A percentile compares a stretch with the other conserved stretches of the same genome.
Conservation (phyloP, 2,797 vertebrate species). For the Rallus crepitans region DNA sequence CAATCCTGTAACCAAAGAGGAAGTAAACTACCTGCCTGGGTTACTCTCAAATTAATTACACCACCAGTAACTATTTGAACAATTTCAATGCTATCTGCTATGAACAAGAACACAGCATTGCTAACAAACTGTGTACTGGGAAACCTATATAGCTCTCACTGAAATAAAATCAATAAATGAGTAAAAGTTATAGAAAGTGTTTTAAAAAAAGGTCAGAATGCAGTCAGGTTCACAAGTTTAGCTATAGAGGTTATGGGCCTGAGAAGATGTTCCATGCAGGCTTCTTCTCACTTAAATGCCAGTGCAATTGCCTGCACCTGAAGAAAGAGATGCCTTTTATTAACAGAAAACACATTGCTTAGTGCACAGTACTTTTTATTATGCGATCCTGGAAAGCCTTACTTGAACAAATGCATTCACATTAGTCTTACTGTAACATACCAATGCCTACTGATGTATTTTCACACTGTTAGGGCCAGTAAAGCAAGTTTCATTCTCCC, state of each 20-base stretch:
- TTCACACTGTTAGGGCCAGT: background rate
- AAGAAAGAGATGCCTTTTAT: background rate
- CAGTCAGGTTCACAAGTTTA: background rate
- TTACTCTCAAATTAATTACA: background rate
- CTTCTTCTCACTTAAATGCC: background rate
- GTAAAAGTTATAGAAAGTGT: background rate
- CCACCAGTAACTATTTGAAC: background rate
- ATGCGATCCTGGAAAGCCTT: background rate
- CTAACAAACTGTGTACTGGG: background rate
- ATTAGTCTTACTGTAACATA: background rate
- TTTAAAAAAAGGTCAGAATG: background rate
- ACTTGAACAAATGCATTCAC: background rate
- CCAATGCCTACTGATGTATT: background rate
- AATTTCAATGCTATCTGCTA: background rate
- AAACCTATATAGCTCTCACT: background rate
- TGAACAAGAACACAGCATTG: background rate
- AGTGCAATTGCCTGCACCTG: background rate
- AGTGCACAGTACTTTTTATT: background rate
- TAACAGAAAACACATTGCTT: background rate
- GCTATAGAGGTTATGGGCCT: background rate
- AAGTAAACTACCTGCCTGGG: background rate
- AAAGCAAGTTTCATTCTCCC: background rate
- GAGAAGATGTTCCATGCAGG: background rate
- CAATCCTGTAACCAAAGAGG: background rate
- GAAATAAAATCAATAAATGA: background rate